Evolutionary conservation across 1,140 invertebrate genomes (phyloP).

Genomic region (Drosophila nikananu): DNA sequence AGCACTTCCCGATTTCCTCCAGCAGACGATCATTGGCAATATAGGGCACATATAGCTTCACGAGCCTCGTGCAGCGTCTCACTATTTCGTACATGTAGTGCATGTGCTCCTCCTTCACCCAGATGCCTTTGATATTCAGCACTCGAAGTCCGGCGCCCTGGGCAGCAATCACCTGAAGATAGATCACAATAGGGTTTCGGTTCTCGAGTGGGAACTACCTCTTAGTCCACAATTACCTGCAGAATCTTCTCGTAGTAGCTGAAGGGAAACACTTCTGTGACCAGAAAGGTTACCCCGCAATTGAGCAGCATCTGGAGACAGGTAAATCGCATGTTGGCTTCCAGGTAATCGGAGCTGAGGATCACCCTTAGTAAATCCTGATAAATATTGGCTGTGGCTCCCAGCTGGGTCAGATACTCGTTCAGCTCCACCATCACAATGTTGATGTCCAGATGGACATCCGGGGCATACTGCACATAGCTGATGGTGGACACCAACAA

Average conservation of each 20-base stretch:
- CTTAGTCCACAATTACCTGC: conserved; percentile 85
- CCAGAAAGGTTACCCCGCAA: conserved; percentile 87
- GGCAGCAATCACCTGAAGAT: conserved; percentile 86
- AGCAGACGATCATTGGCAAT: conserved; percentile 89
- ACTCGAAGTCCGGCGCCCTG: conserved; percentile 88
- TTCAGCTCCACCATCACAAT: conserved; percentile 87
- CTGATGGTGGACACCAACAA: conserved; percentile 80
- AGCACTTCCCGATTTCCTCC: conserved; percentile 87
- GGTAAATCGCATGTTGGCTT: conserved; percentile 88
- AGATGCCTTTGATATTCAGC: conserved; percentile 89
- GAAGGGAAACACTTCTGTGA: conserved; percentile 89
- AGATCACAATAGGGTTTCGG: neutral
- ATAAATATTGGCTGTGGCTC: conserved; percentile 88
- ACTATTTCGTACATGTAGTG: conserved; percentile 87
- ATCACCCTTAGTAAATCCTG: conserved; percentile 88
- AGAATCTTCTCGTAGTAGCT: conserved; percentile 89
- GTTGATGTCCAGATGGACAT: conserved; percentile 86
- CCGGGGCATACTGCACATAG: conserved; percentile 81
- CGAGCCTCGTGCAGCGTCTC: conserved; percentile 86
- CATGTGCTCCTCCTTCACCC: conserved; percentile 89
- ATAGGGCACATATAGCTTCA: conserved; percentile 88
- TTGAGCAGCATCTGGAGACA: conserved; percentile 88
- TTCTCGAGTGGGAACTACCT: neutral
- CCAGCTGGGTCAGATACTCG: conserved; percentile 87
- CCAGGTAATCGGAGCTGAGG: conserved; percentile 88